A percentile compares a stretch with the other conserved stretches of the same genome.
Conservation (phyloP, 92 coral and sea anemone genomes). For the Palythoa heliodiscus region DNA sequence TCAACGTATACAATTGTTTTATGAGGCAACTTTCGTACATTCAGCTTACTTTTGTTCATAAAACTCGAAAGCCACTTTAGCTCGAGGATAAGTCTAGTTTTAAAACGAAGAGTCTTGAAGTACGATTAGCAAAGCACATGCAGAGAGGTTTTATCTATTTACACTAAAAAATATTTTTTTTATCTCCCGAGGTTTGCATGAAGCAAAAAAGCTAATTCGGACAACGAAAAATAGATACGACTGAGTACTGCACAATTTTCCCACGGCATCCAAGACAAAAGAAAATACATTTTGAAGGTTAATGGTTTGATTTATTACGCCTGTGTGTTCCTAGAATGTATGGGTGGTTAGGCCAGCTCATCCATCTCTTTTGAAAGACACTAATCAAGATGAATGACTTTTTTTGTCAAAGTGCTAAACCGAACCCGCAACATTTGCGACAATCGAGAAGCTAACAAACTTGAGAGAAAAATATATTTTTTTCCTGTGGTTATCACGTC, state of each 20-base stretch:
- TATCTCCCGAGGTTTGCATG: too few relatives aligned
- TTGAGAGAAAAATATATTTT: neutral
- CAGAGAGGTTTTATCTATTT: neutral
- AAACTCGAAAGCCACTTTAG: neutral
- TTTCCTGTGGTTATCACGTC: slow-evolving; percentile 10
- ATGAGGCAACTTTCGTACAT: neutral
- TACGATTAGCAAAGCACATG: neutral
- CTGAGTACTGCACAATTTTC: slow-evolving; percentile 17
- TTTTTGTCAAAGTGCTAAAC: slow-evolving; percentile 38
- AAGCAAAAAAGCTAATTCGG: neutral
- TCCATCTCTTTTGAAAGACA: slow-evolving; percentile 24
- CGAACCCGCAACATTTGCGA: slow-evolving; percentile 18
- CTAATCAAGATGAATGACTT: slow-evolving; percentile 48
- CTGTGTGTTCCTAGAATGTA: slow-evolving; percentile 30
- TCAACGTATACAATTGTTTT: neutral
- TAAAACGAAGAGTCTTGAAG: neutral
- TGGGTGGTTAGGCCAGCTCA: slow-evolving; percentile 40
- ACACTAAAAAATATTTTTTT: neutral
- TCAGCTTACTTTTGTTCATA: neutral
- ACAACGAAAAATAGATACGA: neutral
- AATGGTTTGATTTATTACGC: slow-evolving; percentile 37
- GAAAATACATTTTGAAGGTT: neutral
- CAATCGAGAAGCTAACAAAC: neutral
- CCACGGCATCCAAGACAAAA: slow-evolving; percentile 36
- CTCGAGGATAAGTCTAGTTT: neutral